phyloP scores from a whole-genome alignment of 2,888 invertebrate genomes.

The Boloria selene region DNA sequence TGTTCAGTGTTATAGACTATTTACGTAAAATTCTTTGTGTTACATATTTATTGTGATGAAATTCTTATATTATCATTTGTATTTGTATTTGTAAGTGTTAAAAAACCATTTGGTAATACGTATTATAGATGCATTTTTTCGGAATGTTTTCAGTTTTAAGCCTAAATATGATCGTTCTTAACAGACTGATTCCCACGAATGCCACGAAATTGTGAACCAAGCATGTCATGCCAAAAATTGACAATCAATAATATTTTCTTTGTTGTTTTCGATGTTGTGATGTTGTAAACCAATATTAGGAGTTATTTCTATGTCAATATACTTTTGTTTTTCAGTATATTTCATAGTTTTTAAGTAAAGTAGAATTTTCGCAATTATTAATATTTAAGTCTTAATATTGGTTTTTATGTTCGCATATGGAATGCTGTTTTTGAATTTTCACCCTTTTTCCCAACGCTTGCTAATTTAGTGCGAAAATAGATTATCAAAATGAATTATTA shows the following conservation, averaged over 20 bases:
- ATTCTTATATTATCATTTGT: conserved; percentile 4
- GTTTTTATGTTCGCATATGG: conserved; percentile 46
- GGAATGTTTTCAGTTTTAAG: conserved; percentile 43
- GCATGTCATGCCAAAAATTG: conserved; percentile 73
- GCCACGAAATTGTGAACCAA: conserved; percentile 36
- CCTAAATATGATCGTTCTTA: conserved; percentile 44
- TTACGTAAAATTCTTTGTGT: not conserved
- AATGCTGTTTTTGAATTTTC: conserved; percentile 60
- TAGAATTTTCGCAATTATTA: no score
- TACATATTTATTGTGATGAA: conserved; percentile 4
- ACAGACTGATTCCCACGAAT: conserved; percentile 40
- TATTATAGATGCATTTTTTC: conserved; percentile 32
- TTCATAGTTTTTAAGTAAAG: no score
- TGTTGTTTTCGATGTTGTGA: conserved; percentile 52
- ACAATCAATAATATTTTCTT: conserved; percentile 43
- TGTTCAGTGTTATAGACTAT: conserved; percentile 5
- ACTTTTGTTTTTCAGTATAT: no score
- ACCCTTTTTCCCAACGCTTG: conserved; percentile 43
- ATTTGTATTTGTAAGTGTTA: conserved; percentile 14
- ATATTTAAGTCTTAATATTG: conserved; percentile 15
- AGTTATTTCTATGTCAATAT: not conserved
- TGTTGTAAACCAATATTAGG: conserved; percentile 49
- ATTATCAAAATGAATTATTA: conserved; percentile 23
- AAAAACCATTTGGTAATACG: conserved; percentile 12
- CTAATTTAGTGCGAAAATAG: conserved; percentile 35